Percentiles rank a stretch among this genome's conserved stretches.
Evolutionary conservation across 2,888 invertebrate genomes (phyloP).

Genomic region (Chymomyza amoena): DNA sequence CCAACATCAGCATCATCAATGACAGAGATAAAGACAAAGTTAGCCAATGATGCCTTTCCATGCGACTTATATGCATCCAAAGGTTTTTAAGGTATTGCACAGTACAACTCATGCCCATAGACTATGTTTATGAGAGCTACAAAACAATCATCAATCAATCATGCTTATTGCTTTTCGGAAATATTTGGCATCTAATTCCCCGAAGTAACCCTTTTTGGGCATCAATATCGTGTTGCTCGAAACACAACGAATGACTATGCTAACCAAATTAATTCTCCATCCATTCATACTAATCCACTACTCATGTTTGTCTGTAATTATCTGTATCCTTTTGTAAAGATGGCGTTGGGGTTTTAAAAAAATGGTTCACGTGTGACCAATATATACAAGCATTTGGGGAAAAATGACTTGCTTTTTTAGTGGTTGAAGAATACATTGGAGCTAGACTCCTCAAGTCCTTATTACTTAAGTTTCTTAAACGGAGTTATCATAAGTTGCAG

Average conservation of each 20-base stretch:
- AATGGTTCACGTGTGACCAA: too few species aligned
- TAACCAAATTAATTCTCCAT: background rate
- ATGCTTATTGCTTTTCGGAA: background rate
- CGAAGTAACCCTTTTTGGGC: background rate
- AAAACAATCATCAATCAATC: background rate
- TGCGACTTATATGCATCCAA: conserved; percentile 20
- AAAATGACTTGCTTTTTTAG: too few species aligned
- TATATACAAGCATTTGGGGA: too few species aligned
- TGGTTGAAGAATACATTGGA: too few species aligned
- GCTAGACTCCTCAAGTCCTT: too few species aligned
- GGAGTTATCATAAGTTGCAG: too few species aligned
- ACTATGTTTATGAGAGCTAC: background rate
- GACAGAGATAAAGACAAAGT: conserved; percentile 46
- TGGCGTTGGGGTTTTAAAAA: too few species aligned
- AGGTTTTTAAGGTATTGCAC: conserved; percentile 67
- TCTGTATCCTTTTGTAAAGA: too few species aligned
- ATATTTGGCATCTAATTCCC: background rate
- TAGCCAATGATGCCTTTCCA: conserved; percentile 64
- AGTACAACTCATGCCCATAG: background rate
- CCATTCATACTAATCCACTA: background rate
- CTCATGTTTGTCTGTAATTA: too few species aligned
- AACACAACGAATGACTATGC: background rate
- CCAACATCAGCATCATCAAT: background rate
- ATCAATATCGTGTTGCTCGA: background rate
- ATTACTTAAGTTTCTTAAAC: too few species aligned